phyloP scores from a whole-genome alignment of 2,113 vertebrate genomes.

The Ceuthmochares aereus region DNA sequence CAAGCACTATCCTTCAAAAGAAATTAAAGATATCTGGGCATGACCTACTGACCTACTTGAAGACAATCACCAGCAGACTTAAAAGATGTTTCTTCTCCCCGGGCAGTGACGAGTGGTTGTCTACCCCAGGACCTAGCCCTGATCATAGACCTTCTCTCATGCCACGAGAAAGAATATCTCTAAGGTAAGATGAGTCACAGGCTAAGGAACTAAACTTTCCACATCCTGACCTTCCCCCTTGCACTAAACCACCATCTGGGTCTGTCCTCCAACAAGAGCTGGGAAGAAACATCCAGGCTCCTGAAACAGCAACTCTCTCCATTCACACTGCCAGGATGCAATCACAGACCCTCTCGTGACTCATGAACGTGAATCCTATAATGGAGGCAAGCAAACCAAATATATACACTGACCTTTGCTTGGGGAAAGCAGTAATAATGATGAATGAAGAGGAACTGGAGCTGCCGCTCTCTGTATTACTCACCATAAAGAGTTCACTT shows the following conservation, averaged over 20 bases:
- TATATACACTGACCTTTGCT: not conserved
- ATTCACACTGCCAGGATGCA: not conserved
- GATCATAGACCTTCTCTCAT: not conserved
- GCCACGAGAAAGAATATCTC: not conserved
- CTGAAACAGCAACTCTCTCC: not conserved
- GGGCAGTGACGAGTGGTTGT: not conserved
- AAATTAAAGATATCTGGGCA: not conserved
- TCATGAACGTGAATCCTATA: not conserved
- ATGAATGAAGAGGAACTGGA: slow-evolving; percentile 42
- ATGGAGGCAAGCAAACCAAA: not conserved
- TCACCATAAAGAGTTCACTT: slow-evolving; percentile 31
- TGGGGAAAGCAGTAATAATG: not conserved
- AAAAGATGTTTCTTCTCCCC: not conserved
- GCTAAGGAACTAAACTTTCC: not conserved
- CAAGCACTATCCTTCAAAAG: not conserved
- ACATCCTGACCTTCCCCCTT: not conserved
- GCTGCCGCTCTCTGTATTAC: slow-evolving; percentile 7
- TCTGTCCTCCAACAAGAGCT: not conserved
- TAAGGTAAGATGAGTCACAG: not conserved
- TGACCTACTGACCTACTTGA: slow-evolving; percentile 51
- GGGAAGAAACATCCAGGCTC: not conserved
- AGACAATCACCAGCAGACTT: not conserved
- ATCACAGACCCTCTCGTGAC: not conserved
- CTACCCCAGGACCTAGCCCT: not conserved
- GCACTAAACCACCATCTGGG: not conserved